phyloP scores from a whole-genome alignment of 2,797 vertebrate species.

The Eulemur rubriventer region DNA sequence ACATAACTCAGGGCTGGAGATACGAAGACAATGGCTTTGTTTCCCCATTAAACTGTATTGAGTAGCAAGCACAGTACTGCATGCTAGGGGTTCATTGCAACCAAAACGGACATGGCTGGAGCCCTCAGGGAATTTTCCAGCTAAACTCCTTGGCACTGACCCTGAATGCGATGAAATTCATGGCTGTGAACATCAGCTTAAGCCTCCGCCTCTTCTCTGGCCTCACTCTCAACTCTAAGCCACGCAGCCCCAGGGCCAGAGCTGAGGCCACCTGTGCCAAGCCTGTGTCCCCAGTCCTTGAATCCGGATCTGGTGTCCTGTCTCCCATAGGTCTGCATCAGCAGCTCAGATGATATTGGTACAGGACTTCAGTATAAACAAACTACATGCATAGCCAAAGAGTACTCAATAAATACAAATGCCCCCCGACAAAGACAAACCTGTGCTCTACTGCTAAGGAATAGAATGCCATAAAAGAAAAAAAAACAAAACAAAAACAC shows the following conservation, averaged over 20 bases:
- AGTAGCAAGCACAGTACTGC: background rate
- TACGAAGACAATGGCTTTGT: rapidly evolving
- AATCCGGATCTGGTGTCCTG: background rate
- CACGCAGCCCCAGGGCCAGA: background rate
- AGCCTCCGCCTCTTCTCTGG: background rate
- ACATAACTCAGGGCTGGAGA: rapidly evolving
- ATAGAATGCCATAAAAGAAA: background rate
- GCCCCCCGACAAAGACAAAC: background rate
- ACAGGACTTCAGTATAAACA: background rate
- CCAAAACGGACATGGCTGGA: background rate
- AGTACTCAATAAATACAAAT: background rate
- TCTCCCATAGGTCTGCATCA: too few species aligned
- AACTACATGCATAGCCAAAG: too few species aligned
- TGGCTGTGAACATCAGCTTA: too few species aligned
- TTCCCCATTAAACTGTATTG: background rate
- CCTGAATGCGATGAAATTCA: background rate
- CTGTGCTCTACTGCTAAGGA: background rate
- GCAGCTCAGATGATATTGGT: rapidly evolving
- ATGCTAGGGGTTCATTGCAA: rapidly evolving
- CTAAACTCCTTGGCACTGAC: background rate
- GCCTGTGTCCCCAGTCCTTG: too few species aligned
- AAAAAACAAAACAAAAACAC: too few species aligned
- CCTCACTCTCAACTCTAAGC: background rate
- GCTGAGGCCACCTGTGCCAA: background rate
- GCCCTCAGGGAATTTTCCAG: background rate